phyloP scores from a whole-genome alignment of 2,113 vertebrate genomes.

The Cervus canadensis region DNA sequence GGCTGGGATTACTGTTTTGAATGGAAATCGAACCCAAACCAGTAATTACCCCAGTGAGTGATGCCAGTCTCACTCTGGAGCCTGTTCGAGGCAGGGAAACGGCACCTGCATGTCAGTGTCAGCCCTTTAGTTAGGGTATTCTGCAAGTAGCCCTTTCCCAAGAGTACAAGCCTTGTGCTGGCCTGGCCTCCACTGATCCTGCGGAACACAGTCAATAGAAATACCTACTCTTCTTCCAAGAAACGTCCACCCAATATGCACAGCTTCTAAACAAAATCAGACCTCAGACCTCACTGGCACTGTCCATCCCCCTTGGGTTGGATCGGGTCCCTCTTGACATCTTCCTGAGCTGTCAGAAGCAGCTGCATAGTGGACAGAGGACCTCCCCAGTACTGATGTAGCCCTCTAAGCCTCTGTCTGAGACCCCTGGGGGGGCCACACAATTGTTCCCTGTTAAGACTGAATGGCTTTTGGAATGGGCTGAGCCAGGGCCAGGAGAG shows the following conservation, averaged over 20 bases:
- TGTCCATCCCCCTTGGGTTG: background rate
- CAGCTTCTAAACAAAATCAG: background rate
- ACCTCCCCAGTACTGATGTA: background rate
- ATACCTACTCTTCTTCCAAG: too few species aligned
- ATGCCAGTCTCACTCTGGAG: constrained; percentile 46
- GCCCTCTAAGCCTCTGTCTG: background rate
- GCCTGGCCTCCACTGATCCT: background rate
- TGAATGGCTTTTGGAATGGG: background rate
- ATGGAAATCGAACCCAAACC: constrained; percentile 66
- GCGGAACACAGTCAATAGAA: background rate
- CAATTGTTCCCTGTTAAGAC: background rate
- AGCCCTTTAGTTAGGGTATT: background rate
- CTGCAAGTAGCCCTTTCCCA: background rate
- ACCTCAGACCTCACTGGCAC: background rate
- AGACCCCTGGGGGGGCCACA: background rate
- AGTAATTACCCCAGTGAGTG: constrained; percentile 48
- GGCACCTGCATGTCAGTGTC: background rate
- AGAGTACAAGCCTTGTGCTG: background rate
- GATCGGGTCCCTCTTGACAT: background rate
- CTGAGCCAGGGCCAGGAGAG: background rate
- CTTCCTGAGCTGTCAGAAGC: background rate
- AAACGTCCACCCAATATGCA: accelerated
- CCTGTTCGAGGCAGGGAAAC: constrained; percentile 11
- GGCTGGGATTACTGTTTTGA: constrained; percentile 66
- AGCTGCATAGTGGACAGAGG: background rate